Percentiles rank a stretch among this genome's conserved stretches.
These are phyloP conservation scores for Trilocha varians DNA, from an alignment of 2,888 invertebrate genomes.

Conservation along the genomic window DNA sequence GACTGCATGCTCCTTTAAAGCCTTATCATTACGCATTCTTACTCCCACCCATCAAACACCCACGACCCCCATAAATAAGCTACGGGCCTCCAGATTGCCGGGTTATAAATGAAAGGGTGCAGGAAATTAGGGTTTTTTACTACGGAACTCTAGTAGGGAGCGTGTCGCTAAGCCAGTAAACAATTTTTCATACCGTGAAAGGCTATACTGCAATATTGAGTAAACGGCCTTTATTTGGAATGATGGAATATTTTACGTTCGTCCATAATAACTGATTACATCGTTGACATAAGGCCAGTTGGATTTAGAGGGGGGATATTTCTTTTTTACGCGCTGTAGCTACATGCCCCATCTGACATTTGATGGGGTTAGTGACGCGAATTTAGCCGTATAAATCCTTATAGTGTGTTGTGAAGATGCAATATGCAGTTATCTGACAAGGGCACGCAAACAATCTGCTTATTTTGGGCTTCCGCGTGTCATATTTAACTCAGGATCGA, in stretches of 20 bases:
- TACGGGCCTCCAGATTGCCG: conserved; percentile 65
- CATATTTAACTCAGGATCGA: not conserved
- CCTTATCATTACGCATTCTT: conserved; percentile 69
- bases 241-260: conserved; percentile 47
- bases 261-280: conserved; percentile 35
- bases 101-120: conserved; percentile 71
- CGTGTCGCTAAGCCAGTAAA: conserved; percentile 51
- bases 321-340: conserved; percentile 18
- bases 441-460: not conserved
- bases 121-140: conserved; percentile 73
- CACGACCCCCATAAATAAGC: conserved; percentile 67
- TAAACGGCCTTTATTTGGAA: conserved; percentile 40
- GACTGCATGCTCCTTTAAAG: conserved; percentile 43
- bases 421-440: conserved; percentile 5
- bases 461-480: not conserved
- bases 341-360: conserved; percentile 5
- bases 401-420: conserved; percentile 3
- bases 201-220: conserved; percentile 41
- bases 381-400: conserved; percentile 6
- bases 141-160: conserved; percentile 45
- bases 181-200: conserved; percentile 65
- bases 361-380: conserved; percentile 6
- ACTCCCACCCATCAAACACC: conserved; percentile 61
- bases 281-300: conserved; percentile 20
- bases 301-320: conserved; percentile 15